Evolutionary conservation across 37 sponge, comb jelly and placozoan species (phyloP), one percentile per base, ranked within the genome.

Genomic region (Aplysina aerophoba): DNA sequence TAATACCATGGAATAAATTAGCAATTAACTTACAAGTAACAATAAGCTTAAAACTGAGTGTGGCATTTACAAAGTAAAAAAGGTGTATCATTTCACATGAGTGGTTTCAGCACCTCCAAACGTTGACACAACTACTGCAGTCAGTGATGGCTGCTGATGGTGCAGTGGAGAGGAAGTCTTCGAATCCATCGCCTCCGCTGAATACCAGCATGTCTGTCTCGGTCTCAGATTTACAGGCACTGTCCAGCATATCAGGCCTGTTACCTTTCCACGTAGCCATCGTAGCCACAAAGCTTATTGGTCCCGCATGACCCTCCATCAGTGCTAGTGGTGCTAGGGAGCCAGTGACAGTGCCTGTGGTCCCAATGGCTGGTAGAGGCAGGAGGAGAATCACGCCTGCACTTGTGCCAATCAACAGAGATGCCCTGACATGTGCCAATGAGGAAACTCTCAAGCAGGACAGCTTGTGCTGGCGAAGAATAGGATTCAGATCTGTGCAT

Each of bases 381-480:
- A 94, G 73, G 24, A 86, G 40, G 0, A 95, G 80, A 20, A 92
- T 38, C 64, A 87, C 87, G 3, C 95, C 95, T 30, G 93, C 86
- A 73, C 88, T 89, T 0, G 92, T 95, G 55, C 95, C 95, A 28
- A 85, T 84, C 44, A 92, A 31, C 30, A 95, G 82, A n/a, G 39
- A 79, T 22, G 61, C 28, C 15, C 73, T 39, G 33, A 56, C 37
- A 63, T 69, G 62, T 35, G 61, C 24, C 40, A 95, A 82, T 33
- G 80, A 54, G 25, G 93, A 87, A 17, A 95, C 34, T 16, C 86
- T 58, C 24, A 95, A 60, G 36, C 67, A 31, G 31, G 90, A 39
- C 33, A 79, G 87, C 83, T 92, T 95, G 61, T 95, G 89, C 64
- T 95, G 87, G 0, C 85, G 69, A 19, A 95, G 60, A 72, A 89